Evolutionary conservation across 1,140 invertebrate genomes (phyloP).

Genomic region (Drosophila neocordata): DNA sequence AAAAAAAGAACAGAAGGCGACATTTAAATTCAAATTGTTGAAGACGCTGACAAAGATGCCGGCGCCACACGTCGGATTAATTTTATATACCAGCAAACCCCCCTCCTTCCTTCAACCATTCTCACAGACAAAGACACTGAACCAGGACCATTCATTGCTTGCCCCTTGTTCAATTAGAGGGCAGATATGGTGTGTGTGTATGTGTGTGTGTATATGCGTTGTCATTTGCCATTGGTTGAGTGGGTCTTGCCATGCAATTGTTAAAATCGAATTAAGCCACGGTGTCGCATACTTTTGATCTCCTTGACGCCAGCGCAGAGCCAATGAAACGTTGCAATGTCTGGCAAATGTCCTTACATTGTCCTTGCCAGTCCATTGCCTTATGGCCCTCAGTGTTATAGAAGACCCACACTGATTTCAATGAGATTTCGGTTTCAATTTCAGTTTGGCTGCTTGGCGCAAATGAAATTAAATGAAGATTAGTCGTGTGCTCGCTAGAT

Average conservation of each 20-base stretch:
- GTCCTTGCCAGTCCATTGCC: conserved; percentile 66
- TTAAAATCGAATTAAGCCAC: conserved; percentile 81
- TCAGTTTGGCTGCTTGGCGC: conserved; percentile 62
- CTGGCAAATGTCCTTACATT: conserved; percentile 73
- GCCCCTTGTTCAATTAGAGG: conserved; percentile 65
- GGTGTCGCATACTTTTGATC: conserved; percentile 81
- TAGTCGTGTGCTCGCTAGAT: conserved; percentile 79
- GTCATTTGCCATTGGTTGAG: conserved; percentile 71
- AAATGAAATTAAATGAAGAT: conserved; percentile 81
- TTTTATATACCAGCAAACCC: conserved; percentile 63
- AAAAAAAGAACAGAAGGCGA: conserved; percentile 39
- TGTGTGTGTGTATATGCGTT: conserved; percentile 12
- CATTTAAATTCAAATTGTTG: conserved; percentile 80
- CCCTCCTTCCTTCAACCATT: background rate
- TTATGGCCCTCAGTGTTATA: conserved; percentile 27
- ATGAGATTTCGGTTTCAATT: conserved; percentile 64
- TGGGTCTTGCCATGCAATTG: conserved; percentile 61
- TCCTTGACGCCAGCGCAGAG: conserved; percentile 60
- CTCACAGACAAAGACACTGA: conserved; percentile 27
- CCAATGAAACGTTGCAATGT: conserved; percentile 77
- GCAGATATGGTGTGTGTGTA: background rate
- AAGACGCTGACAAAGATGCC: conserved; percentile 72
- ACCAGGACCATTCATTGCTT: conserved; percentile 20
- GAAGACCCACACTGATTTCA: conserved; percentile 4
- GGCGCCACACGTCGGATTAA: conserved; percentile 80